Base-by-base conservation (phyloP, 2,888 invertebrate species). In the Cylloceria caligata region DNA sequence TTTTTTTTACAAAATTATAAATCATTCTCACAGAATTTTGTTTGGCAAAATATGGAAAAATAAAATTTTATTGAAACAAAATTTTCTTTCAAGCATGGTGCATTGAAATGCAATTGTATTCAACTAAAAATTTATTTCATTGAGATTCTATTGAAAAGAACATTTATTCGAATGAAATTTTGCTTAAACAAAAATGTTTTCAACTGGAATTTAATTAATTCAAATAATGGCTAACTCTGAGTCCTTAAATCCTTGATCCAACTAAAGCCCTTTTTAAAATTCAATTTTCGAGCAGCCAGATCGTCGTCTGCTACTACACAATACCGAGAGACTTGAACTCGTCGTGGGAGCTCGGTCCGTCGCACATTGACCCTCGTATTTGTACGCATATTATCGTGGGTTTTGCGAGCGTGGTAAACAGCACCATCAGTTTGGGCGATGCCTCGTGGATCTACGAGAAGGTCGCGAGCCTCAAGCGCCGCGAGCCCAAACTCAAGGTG, bases 351-450 rank as follows among this genome's bases (percentile, higher is more conserved):
- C 92, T 96, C 72, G 90, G 93, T 88, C 95, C 96, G 5, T 89
- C 93, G 42, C 93, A 94, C 86, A 94, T 97, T 36, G 95, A 96
- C 89, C 95, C 97, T 27, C 92, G 94, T 87, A 93, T 98, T 76
- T 98, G 98, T 91, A 97, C 97, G 0, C 98, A 98, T 92, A 95
- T 98, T 81, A 97, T 97, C 91, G 93, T 97, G 76, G 97, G 96
- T 55, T 96, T 97, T 93, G 96, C 96, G 24, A 91, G 92, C 79
- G 93, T 98, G 49, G 89, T 91, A 3, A 95, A 97, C 88, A 95
- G 94, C 84, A 93, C 94, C 7, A 93, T 97, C 36, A 86, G 93
- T 71, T 92, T 97, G 30, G 93, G 94, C 11, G 89, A 93, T 11
- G 73, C 88, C 78, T 87, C 88, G 3, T 83, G 90, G 88, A 87